Percentiles rank a stretch among this genome's conserved stretches.
Conservation (phyloP, 2,113 vertebrate genomes). For the Charina bottae region DNA sequence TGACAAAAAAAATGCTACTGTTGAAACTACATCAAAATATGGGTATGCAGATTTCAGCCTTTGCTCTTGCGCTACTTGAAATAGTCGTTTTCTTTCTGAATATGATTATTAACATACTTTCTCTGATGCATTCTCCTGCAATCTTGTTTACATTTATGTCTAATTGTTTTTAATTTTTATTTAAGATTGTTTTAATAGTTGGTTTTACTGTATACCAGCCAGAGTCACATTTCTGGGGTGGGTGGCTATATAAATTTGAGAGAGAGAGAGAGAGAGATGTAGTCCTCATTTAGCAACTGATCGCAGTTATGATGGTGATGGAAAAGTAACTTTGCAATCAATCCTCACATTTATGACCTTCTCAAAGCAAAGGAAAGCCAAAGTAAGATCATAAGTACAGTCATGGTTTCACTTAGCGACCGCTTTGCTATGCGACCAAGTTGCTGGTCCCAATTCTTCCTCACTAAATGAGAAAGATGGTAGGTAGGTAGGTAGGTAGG, state of each 20-base stretch:
- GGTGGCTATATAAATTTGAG: background rate
- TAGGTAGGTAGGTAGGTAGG: too few relatives aligned
- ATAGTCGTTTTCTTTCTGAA: background rate
- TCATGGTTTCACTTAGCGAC: background rate
- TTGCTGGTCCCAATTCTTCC: background rate
- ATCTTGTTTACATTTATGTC: background rate
- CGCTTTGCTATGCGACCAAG: background rate
- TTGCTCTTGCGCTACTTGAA: background rate
- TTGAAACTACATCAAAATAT: slow-evolving; percentile 76
- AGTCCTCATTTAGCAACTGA: background rate
- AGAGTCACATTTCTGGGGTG: background rate
- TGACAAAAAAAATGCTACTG: slow-evolving; percentile 62
- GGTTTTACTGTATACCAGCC: background rate
- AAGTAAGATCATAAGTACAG: background rate
- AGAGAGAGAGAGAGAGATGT: too few relatives aligned
- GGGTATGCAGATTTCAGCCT: slow-evolving; percentile 66
- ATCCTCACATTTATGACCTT: background rate
- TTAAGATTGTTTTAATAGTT: background rate
- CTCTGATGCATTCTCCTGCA: background rate
- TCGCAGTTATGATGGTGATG: background rate
- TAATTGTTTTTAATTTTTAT: background rate
- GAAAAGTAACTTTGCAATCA: background rate
- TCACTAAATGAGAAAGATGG: too few relatives aligned
- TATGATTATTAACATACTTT: background rate
- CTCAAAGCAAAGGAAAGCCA: background rate